These are phyloP conservation scores for Dasypogon diadema DNA, from an alignment of 2,888 invertebrate species.

Conservation along the genomic window DNA sequence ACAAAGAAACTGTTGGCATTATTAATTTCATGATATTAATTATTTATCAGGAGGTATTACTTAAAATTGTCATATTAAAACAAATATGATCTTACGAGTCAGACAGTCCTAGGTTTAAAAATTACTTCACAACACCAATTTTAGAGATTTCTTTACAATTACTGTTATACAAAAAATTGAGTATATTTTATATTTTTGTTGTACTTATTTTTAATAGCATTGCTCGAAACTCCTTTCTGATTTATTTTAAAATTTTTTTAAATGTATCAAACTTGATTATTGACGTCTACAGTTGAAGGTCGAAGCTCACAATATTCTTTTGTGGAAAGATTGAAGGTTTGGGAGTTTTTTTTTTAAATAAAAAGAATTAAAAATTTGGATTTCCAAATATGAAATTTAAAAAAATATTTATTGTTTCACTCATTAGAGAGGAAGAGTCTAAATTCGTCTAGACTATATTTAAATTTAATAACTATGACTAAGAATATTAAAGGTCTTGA, in stretches of 20 bases:
- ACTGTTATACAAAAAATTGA: conserved; percentile 20
- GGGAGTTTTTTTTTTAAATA: too few relatives aligned
- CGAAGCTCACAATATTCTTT: too few relatives aligned
- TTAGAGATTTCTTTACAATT: conserved; percentile 25
- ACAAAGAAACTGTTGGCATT: conserved; percentile 22
- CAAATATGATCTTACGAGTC: conserved; percentile 25
- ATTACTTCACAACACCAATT: conserved; percentile 33
- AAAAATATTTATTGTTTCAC: too few relatives aligned
- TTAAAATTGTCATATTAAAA: too few relatives aligned
- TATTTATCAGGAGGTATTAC: background rate
- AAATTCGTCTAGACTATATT: too few relatives aligned
- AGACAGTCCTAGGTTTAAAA: conserved; percentile 29
- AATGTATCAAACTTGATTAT: conserved; percentile 35
- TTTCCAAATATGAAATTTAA: too few relatives aligned
- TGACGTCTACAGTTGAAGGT: background rate
- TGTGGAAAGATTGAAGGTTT: too few relatives aligned
- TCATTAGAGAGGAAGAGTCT: too few relatives aligned
- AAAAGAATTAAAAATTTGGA: too few relatives aligned
- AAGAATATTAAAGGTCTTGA: too few relatives aligned
- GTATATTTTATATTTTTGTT: conserved; percentile 12
- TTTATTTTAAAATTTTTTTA: background rate
- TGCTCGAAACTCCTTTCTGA: conserved; percentile 18
- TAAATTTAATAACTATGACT: too few relatives aligned
- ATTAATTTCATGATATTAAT: background rate
- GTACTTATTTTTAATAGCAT: conserved; percentile 12